A percentile compares a stretch with the other conserved stretches of the same genome.
Conservation (phyloP, 2,797 vertebrate genomes). For the Melanotaenia trifasciata region DNA sequence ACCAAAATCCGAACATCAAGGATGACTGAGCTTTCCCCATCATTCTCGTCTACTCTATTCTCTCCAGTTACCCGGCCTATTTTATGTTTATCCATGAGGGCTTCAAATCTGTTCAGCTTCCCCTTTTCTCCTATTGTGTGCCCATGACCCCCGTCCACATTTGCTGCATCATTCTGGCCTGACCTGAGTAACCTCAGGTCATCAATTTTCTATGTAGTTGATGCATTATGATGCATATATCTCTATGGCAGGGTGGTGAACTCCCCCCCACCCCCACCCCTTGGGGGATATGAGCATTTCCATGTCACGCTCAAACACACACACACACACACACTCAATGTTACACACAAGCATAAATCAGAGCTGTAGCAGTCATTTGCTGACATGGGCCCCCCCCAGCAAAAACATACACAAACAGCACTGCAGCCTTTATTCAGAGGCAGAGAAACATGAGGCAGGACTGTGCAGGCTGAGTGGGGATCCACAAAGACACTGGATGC, state of each 20-base stretch:
- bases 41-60: conserved; percentile 3
- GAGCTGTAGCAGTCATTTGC: conserved; percentile 38
- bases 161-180: conserved; percentile 51
- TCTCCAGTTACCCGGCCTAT: conserved; percentile 4
- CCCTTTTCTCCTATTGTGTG: conserved; percentile 34
- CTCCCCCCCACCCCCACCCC: conserved; percentile 1
- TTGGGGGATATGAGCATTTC: conserved; percentile 28
- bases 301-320: conserved; percentile 30
- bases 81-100: conserved; percentile 22
- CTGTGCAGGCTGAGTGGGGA: conserved; percentile 36
- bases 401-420: conserved; percentile 56
- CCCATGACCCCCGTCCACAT: conserved; percentile 29
- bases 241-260: conserved; percentile 19
- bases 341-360: conserved; percentile 50
- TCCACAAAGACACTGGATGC: conserved; percentile 2
- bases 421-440: conserved; percentile 51
- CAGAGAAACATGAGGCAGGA: conserved; percentile 37
- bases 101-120: conserved; percentile 24
- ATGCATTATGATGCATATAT: conserved; percentile 68
- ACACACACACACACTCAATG: conserved; percentile 13
- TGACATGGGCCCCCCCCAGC: conserved; percentile 62
- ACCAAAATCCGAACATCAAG: conserved; percentile 58
- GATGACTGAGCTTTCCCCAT: neutral
- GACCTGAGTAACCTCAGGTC: conserved; percentile 74
- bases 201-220: conserved; percentile 69